phyloP scores from a whole-genome alignment of 1,140 invertebrate genomes.

The Sarcophaga peregrina region DNA sequence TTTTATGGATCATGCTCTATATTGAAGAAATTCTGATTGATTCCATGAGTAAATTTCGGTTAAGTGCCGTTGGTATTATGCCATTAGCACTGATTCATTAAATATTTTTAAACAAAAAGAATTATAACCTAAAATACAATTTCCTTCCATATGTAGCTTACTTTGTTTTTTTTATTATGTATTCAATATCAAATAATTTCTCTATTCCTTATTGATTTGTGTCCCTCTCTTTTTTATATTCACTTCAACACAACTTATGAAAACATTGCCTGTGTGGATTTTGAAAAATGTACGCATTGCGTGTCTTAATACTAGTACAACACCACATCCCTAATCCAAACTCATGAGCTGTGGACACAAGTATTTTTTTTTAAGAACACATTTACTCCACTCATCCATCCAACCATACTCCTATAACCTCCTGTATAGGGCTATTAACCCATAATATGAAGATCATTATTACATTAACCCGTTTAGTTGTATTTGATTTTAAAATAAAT shows the following conservation, averaged over 20 bases:
- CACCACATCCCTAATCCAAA: background rate
- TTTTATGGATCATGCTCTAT: background rate
- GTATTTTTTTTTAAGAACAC: too few relatives aligned
- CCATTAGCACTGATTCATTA: too few relatives aligned
- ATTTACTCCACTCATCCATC: background rate
- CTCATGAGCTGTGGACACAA: background rate
- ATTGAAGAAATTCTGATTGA: too few relatives aligned
- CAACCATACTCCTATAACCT: background rate
- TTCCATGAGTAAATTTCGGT: too few relatives aligned
- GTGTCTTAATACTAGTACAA: background rate
- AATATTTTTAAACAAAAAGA: too few relatives aligned
- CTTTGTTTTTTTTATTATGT: too few relatives aligned
- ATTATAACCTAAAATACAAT: too few relatives aligned
- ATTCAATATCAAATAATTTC: background rate
- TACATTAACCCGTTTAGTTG: background rate
- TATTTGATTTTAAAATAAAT: conserved; percentile 30
- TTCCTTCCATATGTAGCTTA: too few relatives aligned
- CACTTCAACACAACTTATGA: background rate
- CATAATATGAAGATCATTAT: background rate
- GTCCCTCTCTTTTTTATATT: background rate
- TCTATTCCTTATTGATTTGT: background rate
- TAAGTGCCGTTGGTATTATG: too few relatives aligned
- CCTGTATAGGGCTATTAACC: background rate
- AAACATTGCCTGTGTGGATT: background rate
- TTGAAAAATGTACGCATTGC: background rate